Base-by-base conservation (phyloP, 2,888 invertebrate species). In the Trichopoda pennipes region DNA sequence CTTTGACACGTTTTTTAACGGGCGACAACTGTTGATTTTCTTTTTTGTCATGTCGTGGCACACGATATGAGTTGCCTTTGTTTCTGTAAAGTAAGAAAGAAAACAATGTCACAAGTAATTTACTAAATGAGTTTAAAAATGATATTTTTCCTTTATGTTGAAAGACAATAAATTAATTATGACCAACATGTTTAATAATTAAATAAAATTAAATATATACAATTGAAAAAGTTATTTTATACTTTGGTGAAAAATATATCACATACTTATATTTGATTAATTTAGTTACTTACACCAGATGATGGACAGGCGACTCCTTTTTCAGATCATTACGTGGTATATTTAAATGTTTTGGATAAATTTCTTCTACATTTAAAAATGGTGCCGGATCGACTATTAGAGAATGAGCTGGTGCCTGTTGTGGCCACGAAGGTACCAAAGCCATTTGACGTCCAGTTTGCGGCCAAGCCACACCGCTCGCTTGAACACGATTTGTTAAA, bases 1-100 rank as follows among this genome's bases (percentile, higher is more conserved):
- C 98, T 91, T 98, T 98, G 55, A 98, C 98, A 19, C 98, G 94
- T 91, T 99, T 99, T 93, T 99, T 99, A 32, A 98, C 98, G 2
- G 99, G 99, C 87, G 98, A 98, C 87, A 98, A 92, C 90, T 98
- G 98, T 75, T 96, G 96, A 75, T 95, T 95, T 89, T 95, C 95
- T 90, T 97, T 96, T 90, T 96, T 97, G 88, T 95, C 94, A 86
- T 94, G 91, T 60, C 91, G 90, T 83, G 91, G 91, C 86, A 91
- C 91, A 86, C 91, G 91, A 92, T 88, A 91, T 76, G 90, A 90
- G 85, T 90, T 90, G 86, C 89, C 89, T 86, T 90, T 90, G 88
- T 89, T 90, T 76, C 83, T 87, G 79, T 21, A 42, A 35, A 35
- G 16, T 44, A 28, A 21, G 21, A 38, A 44, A 16, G 35, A 85